Conservation (phyloP, 2,888 invertebrate species). For the Spodoptera littoralis region DNA sequence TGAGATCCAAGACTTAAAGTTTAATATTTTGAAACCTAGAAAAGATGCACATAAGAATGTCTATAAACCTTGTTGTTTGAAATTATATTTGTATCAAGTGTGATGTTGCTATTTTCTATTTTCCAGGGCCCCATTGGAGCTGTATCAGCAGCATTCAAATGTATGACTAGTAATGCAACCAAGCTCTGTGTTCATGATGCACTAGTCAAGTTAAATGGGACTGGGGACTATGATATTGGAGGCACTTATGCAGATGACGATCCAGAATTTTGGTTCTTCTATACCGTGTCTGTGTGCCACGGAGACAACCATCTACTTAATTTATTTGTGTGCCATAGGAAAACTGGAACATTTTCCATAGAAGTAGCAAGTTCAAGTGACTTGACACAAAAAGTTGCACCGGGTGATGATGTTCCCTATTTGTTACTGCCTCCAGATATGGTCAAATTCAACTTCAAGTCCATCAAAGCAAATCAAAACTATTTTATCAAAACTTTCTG, state of each 20-base stretch:
- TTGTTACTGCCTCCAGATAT: constrained; percentile 53
- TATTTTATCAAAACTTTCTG: constrained; percentile 73
- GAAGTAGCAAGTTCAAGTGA: constrained; percentile 65
- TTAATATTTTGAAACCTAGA: no score
- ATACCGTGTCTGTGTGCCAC: constrained; percentile 68
- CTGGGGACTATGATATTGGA: constrained; percentile 74
- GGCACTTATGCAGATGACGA: constrained; percentile 70
- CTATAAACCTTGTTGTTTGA: no score
- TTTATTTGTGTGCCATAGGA: constrained; percentile 76
- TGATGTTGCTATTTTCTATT: constrained; percentile 10
- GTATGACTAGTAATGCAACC: constrained; percentile 67
- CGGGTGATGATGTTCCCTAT: constrained; percentile 43
- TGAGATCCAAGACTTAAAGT: no score
- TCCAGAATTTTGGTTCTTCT: constrained; percentile 80
- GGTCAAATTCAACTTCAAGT: constrained; percentile 63
- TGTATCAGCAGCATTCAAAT: constrained; percentile 67
- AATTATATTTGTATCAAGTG: background rate
- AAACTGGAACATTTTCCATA: constrained; percentile 67
- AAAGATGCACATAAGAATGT: no score
- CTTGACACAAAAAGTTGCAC: constrained; percentile 38
- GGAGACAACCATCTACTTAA: constrained; percentile 72
- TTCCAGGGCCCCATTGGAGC: constrained; percentile 63
- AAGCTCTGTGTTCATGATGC: constrained; percentile 71
- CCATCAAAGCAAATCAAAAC: constrained; percentile 65
- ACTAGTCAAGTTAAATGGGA: constrained; percentile 61